Base-by-base conservation (phyloP, 2,113 vertebrate species). In the Dascyllus trimaculatus region DNA sequence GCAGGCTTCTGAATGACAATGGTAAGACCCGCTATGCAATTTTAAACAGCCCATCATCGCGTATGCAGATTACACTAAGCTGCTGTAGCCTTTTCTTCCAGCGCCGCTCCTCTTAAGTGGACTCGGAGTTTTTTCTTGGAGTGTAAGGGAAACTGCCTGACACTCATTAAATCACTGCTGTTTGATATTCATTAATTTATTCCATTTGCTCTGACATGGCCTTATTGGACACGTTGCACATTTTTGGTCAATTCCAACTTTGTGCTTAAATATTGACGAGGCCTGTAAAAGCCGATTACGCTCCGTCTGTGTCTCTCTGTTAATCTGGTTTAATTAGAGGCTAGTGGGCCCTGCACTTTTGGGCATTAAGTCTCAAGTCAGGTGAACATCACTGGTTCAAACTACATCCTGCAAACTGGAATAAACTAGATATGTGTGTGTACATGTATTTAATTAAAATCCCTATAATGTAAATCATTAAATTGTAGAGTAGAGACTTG, bases 11-110 rank as follows among this genome's bases (percentile, higher is more conserved):
- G 64, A 65, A 71, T 83, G 83, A 85, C 84, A 91, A 87, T 74
- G 89, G 92, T 92, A 91, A 85, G 85, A 85, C 80, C 72, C 29
- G 75, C 85, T 56, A 90, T 91, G 80, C 84, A 85, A 86, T 85
- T 90, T 89, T 89, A 91, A 91, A 88, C 69, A 84, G 81, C 76
- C 67, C 81, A 70, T 90, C 84, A 81, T 90, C 32, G 11, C 79
- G 59, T 78, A 85, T 78, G 79, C 84, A 91, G 88, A 85, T 90
- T 89, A 90, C 81, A 84, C 80, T 91, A 89, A 90, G 73, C 92
- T 54, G 73, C 73, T 88, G 78, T 85, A 59, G 80, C 71, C 75
- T 76, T 85, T 91, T 85, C 80, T 85, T 73, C 80, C 59, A 38
- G 49, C 24, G 1, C 71, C 69, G 63, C 81, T 80, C 54, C 10